These are phyloP conservation scores for Hesperia comma DNA, from an alignment of 2,888 invertebrate species.

Conservation along the genomic window DNA sequence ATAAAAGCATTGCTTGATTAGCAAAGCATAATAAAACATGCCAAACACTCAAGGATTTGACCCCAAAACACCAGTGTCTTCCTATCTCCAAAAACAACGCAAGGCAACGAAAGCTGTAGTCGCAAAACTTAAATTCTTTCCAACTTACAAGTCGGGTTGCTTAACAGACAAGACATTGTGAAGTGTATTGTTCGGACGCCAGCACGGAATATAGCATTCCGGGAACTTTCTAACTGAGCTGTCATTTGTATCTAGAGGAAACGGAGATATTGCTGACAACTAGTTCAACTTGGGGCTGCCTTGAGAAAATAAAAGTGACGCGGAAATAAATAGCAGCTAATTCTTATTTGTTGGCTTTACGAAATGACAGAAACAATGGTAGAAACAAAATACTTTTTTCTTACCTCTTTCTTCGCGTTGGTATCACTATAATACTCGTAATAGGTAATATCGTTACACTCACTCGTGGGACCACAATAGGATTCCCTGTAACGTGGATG, in stretches of 20 bases:
- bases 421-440: no score
- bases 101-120: neutral
- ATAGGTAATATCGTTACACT: no score
- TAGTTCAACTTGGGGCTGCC: neutral
- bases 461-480: no score
- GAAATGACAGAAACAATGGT: no score
- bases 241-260: conserved; percentile 9
- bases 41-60: no score
- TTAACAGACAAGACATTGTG: conserved; percentile 1
- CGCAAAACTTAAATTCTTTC: conserved; percentile 3
- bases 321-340: neutral
- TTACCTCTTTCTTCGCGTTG: no score
- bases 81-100: neutral
- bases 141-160: neutral
- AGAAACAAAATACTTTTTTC: no score
- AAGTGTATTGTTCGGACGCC: conserved; percentile 3
- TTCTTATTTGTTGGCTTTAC: no score
- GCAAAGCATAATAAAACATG: no score
- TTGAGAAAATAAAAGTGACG: neutral
- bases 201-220: conserved; percentile 3
- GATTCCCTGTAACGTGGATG: no score
- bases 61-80: no score
- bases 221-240: conserved; percentile 7
- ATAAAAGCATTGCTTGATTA: no score
- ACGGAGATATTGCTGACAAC: conserved; percentile 6